Base-by-base conservation (phyloP, 2,797 vertebrate genomes). In the Crax fasciolata region DNA sequence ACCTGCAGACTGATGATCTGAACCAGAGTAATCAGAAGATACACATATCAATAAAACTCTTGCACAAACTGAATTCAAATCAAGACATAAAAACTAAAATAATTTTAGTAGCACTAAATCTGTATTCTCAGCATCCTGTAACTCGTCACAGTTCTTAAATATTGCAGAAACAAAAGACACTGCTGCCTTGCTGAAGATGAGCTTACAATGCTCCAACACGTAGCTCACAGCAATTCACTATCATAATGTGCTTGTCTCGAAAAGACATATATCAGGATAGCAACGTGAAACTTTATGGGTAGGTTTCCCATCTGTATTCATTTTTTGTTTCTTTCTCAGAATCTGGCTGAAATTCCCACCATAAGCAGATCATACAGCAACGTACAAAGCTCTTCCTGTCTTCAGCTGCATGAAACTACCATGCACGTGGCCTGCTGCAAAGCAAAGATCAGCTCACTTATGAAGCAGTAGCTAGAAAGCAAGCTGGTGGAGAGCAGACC, bases 191-290 rank as follows among this genome's bases (percentile, higher is more conserved):
- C 16, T 80, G 46, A 68, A 41, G 13, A n/a, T 0, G n/a, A 81
- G 35, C 49, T 61, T 73, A 11, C 73, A 93, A 73, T 70, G 72
- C 35, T 62, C 44, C 24, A 90, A 67, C 20, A 79, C 85, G 28
- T 5, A 55, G 24, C 41, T 68, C 6, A 39, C 48, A 82, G 49
- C 18, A 58, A 63, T 28, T 63, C 48, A 71, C 32, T 65, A 61
- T 43, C 11, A 63, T 19, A 74, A 77, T 68, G 51, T 25, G 49
- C 3, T 1, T 8, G 12, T 21, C 32, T 65, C 52, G 19, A 70
- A 66, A 88, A 81, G 70, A 49, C 30, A 57, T 10, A 43, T 16
- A 78, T 28, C n/a, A 27, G 14, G 3, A 74, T 11, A 89, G 2
- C 2, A 49, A 75, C 4, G 30, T 43, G 52, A 79, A 87, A 55